Percentiles rank a stretch among this genome's conserved stretches.
Conservation (phyloP, 2,113 vertebrate genomes). For the Gallinago undulata region DNA sequence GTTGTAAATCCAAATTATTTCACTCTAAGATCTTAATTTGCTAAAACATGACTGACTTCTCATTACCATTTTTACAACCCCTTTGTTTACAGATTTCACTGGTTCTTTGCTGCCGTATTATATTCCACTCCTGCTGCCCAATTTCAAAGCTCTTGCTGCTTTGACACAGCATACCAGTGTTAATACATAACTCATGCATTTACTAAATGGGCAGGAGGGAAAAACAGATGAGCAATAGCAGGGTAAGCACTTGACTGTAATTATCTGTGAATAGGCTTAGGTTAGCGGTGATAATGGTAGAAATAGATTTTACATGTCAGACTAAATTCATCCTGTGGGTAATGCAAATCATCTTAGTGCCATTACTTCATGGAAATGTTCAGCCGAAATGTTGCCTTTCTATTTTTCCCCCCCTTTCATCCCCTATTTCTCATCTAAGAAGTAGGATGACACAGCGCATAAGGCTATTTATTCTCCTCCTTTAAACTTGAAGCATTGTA, state of each 20-base stretch:
- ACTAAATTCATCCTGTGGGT: constrained; percentile 22
- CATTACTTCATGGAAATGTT: constrained; percentile 11
- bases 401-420: not conserved
- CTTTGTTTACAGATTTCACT: not conserved
- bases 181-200: constrained; percentile 38
- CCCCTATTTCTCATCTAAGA: not conserved
- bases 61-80: not conserved
- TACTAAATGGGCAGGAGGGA: constrained; percentile 25
- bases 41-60: not conserved
- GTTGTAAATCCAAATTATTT: not conserved
- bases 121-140: not conserved
- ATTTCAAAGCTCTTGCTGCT: constrained; percentile 34
- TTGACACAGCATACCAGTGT: not conserved
- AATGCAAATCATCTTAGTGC: not conserved
- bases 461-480: not conserved
- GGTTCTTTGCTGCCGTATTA: not conserved
- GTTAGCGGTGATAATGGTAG: constrained; percentile 26
- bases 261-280: constrained; percentile 44
- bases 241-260: constrained; percentile 17
- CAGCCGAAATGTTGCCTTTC: not conserved
- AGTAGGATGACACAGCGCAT: not conserved
- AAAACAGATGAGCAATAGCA: constrained; percentile 35
- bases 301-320: constrained; percentile 29
- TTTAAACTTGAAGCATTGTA: not conserved
- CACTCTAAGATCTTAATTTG: not conserved